Evolutionary conservation across 2,888 invertebrate genomes (phyloP), one percentile per base, ranked within the genome.

Genomic region (Cheilosia pagana): DNA sequence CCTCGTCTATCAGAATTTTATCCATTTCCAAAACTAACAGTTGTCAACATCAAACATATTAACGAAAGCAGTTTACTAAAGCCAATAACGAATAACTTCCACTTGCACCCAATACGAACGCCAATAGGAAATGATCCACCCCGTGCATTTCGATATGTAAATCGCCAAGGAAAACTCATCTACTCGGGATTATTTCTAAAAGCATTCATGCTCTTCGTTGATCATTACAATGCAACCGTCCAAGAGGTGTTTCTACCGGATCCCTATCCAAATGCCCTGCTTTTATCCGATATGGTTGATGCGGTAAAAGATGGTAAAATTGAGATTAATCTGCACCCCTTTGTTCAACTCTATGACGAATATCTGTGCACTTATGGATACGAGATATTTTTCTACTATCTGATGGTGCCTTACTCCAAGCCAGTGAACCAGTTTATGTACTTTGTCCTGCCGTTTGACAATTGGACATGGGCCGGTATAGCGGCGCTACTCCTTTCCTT

Each of bases 341-440:
- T 53, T 12, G 41, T 72, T 1, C 48, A 52, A 21, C 35, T 53
- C 10, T 71, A 77, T 25, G 60, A 82, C 10, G 19, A 72, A 8
- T 72, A 62, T 43, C 62, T 77, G 6, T 70, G 70, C 48, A 48
- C 68, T 12, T 28, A 55, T 21, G 60, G 62, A 19, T 70, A 62
- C 12, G 6, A 45, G 1, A 8, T 70, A n/a, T 14, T 8, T 1
- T 19, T 1, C 5, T 77, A 28, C 14, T 75, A 83, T 39, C 41
- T 86, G 0, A 67, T 86, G 71, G 87, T 87, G 4, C 87, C 87
- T 0, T 81, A 59, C 43, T 63, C 86, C 3, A 70, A 43, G 7
- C 86, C 86, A 14, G 81, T 88, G 25, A 85, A 87, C 1, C 87
- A 81, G 39, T 87, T 75, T 52, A 43, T 72, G 65, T 88, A 88